Percentiles rank a stretch among this genome's conserved stretches.
Conservation (phyloP, 2,888 invertebrate species). For the Drosophila nr. fundita region DNA sequence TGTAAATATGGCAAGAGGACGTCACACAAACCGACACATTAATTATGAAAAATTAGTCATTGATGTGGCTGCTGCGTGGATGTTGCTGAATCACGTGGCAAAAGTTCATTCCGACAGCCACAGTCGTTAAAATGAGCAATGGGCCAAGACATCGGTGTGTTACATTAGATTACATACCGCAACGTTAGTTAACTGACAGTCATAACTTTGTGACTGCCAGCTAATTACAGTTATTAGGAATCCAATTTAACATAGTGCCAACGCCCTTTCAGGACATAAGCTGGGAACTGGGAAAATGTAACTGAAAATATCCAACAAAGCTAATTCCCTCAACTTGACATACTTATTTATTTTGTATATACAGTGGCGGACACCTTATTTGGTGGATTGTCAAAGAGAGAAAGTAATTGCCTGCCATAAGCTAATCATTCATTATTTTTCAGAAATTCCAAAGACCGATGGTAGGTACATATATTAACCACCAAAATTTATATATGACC, state of each 20-base stretch:
- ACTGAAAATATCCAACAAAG: neutral
- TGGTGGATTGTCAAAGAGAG: no score
- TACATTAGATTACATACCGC: conserved; percentile 22
- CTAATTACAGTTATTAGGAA: conserved; percentile 57
- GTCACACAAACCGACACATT: conserved; percentile 30
- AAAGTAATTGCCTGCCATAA: no score
- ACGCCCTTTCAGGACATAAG: neutral
- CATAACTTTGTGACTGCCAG: conserved; percentile 43
- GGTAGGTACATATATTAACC: no score
- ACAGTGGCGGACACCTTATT: no score
- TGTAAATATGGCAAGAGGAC: conserved; percentile 5
- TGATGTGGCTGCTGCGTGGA: conserved; percentile 60
- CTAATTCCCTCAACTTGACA: neutral
- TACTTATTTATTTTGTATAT: neutral
- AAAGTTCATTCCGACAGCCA: conserved; percentile 68
- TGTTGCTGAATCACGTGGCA: conserved; percentile 63
- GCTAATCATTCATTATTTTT: no score
- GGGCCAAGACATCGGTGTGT: conserved; percentile 10
- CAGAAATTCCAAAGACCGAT: no score
- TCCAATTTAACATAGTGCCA: neutral
- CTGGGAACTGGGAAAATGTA: neutral
- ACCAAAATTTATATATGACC: no score
- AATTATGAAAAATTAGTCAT: conserved; percentile 77
- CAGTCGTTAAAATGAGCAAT: conserved; percentile 66
- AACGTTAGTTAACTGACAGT: conserved; percentile 19